A percentile compares a stretch with the other conserved stretches of the same genome.
Conservation (phyloP, 1,140 invertebrate species). For the Dendroctonus valens region DNA sequence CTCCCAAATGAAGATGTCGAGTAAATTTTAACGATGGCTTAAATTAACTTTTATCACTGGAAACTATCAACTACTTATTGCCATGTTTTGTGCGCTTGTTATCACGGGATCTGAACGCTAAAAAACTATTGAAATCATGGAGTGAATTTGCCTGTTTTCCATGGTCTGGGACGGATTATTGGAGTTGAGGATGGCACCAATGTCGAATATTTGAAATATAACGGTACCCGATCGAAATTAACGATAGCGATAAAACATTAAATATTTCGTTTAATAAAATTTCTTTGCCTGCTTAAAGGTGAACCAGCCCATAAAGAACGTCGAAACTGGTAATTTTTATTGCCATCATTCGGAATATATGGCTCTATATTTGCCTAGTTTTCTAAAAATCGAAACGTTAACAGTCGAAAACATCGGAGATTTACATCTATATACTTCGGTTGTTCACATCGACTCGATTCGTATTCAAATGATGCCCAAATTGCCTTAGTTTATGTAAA, state of each 20-base stretch:
- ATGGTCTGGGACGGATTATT: not conserved
- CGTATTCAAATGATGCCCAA: too few species aligned
- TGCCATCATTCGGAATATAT: not conserved
- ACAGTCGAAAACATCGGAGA: not conserved
- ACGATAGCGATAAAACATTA: slow-evolving; percentile 5
- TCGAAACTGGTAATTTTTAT: not conserved
- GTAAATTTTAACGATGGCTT: not conserved
- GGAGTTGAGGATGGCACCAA: not conserved
- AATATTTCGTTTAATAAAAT: slow-evolving; percentile 8
- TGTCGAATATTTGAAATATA: not conserved
- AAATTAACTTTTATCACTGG: not conserved
- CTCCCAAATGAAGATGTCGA: not conserved
- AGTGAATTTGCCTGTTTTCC: not conserved
- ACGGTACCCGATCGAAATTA: slow-evolving; percentile 10
- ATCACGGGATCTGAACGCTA: not conserved
- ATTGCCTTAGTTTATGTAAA: too few species aligned
- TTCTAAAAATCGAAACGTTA: not conserved
- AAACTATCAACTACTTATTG: not conserved
- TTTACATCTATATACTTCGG: not conserved
- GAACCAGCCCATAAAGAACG: slow-evolving; percentile 2
- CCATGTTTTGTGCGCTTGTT: not conserved
- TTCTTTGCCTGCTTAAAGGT: not conserved
- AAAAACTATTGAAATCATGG: too few species aligned
- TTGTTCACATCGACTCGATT: too few species aligned
- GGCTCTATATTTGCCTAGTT: slow-evolving; percentile 3